These are phyloP conservation scores for Sebastes melanostomus DNA, from an alignment of 2,797 vertebrate species.

Conservation along the genomic window DNA sequence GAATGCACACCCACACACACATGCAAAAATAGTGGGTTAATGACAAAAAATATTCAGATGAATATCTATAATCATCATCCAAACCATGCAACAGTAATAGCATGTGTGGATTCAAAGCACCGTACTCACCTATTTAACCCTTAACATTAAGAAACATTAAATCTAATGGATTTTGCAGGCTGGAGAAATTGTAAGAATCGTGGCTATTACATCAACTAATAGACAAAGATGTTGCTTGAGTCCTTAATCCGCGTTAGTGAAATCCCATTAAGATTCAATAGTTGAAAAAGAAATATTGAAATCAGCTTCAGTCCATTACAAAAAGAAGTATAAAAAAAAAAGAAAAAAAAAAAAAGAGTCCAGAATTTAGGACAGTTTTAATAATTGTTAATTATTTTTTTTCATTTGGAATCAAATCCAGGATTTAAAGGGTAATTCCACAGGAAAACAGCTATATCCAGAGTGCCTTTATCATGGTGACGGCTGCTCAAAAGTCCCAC, in stretches of 20 bases:
- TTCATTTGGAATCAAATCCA: slow-evolving; percentile 70
- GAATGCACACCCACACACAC: slow-evolving; percentile 22
- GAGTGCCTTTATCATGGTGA: slow-evolving; percentile 62
- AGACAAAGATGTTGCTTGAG: slow-evolving; percentile 70
- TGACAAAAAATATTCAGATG: slow-evolving; percentile 1
- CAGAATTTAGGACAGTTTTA: slow-evolving; percentile 55
- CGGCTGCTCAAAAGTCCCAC: slow-evolving; percentile 64
- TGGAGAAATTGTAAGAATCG: slow-evolving; percentile 61
- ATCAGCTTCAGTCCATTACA: slow-evolving; percentile 76
- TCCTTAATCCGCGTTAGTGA: slow-evolving; percentile 77
- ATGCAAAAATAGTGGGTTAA: neutral
- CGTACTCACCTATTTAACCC: slow-evolving; percentile 80
- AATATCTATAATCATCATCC: slow-evolving; percentile 28
- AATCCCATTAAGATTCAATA: slow-evolving; percentile 80
- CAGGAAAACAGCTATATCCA: slow-evolving; percentile 78
- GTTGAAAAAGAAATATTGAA: slow-evolving; percentile 71
- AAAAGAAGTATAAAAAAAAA: slow-evolving; percentile 35
- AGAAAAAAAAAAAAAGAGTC: slow-evolving; percentile 36
- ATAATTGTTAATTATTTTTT: slow-evolving; percentile 56
- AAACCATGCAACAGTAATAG: slow-evolving; percentile 53
- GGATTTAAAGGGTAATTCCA: slow-evolving; percentile 81
- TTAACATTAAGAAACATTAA: slow-evolving; percentile 58
- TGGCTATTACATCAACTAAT: slow-evolving; percentile 60
- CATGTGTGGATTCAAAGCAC: slow-evolving; percentile 52
- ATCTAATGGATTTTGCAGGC: slow-evolving; percentile 54